Conservation (phyloP, 1,140 invertebrate genomes). For the Rhopalosiphum maidis region DNA sequence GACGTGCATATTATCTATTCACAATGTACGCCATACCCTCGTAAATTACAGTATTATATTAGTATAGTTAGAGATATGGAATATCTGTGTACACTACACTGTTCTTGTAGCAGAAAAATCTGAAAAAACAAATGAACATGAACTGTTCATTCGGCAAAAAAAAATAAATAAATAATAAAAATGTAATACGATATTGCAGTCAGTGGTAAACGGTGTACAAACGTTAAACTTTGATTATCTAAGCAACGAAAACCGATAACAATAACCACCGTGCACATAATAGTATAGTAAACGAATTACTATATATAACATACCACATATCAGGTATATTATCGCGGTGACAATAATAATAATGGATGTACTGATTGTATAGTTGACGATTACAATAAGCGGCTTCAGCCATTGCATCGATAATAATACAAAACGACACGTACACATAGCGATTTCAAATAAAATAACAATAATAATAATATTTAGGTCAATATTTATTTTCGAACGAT, state of each 20-base stretch:
- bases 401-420: not conserved
- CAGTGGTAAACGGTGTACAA: not conserved
- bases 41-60: not conserved
- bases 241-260: too few species aligned
- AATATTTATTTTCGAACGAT: not conserved
- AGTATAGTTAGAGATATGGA: not conserved
- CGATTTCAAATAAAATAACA: not conserved
- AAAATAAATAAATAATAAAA: too few species aligned
- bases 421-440: not conserved
- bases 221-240: too few species aligned
- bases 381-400: not conserved
- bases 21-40: accelerated
- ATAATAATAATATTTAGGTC: conserved; percentile 2
- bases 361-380: not conserved
- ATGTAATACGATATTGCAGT: not conserved
- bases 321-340: too few species aligned
- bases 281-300: too few species aligned
- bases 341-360: not conserved
- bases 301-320: too few species aligned
- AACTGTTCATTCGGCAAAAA: too few species aligned
- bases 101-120: too few species aligned
- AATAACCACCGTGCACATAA: too few species aligned
- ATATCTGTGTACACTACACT: too few species aligned
- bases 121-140: too few species aligned
- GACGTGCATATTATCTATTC: not conserved